A percentile compares a stretch with the other conserved stretches of the same genome.
These are phyloP conservation scores for Kobus ellipsiprymnus DNA, from an alignment of 2,113 vertebrate genomes.

Conservation along the genomic window DNA sequence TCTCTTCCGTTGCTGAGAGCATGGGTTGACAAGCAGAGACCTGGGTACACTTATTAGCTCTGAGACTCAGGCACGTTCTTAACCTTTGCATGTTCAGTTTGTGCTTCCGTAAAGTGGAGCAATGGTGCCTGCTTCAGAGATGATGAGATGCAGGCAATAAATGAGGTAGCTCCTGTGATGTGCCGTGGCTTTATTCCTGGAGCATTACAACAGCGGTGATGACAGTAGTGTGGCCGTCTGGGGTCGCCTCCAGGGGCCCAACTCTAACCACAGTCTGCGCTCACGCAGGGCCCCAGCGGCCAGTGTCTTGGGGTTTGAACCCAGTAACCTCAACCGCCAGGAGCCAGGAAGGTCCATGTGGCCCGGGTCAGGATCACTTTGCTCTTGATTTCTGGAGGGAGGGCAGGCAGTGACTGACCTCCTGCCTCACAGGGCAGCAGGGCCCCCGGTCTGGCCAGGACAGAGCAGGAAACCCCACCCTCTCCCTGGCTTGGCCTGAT, in stretches of 20 bases:
- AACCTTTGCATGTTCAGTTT: background rate
- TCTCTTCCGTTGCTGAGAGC: background rate
- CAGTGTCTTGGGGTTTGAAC: background rate
- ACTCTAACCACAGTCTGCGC: background rate
- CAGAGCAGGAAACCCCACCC: background rate
- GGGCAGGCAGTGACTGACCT: background rate
- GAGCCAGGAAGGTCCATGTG: background rate
- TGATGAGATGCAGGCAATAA: background rate
- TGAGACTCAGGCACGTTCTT: background rate
- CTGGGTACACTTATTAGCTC: background rate
- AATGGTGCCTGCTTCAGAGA: background rate
- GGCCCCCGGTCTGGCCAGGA: background rate
- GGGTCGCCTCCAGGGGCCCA: background rate
- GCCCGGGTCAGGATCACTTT: background rate
- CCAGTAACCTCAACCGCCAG: background rate
- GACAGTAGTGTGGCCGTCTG: background rate
- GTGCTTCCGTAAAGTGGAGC: background rate
- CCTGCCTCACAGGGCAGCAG: too few relatives aligned
- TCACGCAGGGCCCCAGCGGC: background rate
- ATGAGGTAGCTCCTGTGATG: background rate
- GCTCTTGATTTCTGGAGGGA: background rate
- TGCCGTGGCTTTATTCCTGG: fast-evolving
- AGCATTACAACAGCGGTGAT: background rate
- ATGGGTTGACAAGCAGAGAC: background rate
- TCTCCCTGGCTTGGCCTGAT: background rate